phyloP scores from a whole-genome alignment of 2,113 vertebrate genomes.

The Neodontobutis hainanensis region DNA sequence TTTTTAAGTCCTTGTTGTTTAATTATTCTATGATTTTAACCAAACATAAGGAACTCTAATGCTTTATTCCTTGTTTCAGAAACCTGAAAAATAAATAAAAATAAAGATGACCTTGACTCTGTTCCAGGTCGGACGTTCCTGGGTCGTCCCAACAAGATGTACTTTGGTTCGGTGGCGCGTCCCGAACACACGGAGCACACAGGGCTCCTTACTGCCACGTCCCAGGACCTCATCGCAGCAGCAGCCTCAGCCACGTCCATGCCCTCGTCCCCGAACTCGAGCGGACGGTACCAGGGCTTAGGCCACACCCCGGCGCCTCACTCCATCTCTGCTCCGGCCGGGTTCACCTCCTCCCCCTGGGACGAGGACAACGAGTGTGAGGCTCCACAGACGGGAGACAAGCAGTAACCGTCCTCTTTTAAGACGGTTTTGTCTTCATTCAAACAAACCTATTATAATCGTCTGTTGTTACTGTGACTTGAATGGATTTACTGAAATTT shows the following conservation, averaged over 20 bases:
- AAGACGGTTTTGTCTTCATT: background rate
- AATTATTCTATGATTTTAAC: too few relatives aligned
- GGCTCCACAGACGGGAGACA: background rate
- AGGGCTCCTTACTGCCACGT: conserved; percentile 86
- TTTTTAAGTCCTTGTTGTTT: too few relatives aligned
- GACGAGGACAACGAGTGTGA: conserved; percentile 57
- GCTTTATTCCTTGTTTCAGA: background rate
- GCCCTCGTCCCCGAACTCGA: conserved; percentile 83
- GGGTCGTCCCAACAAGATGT: conserved; percentile 89
- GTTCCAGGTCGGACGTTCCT: conserved; percentile 87
- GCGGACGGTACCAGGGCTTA: conserved; percentile 91
- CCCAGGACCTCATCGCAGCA: conserved; percentile 80
- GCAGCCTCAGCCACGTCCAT: conserved; percentile 82
- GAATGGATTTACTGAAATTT: too few relatives aligned
- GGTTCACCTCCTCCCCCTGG: conserved; percentile 66
- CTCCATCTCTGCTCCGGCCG: conserved; percentile 79
- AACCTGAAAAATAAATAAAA: too few relatives aligned
- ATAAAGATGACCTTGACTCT: too few relatives aligned
- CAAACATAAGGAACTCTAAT: background rate
- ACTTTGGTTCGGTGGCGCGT: conserved; percentile 80
- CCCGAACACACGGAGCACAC: conserved; percentile 90
- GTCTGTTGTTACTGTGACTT: too few relatives aligned
- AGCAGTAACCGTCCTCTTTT: conserved; percentile 10
- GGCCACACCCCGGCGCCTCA: conserved; percentile 88
- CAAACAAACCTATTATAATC: too few relatives aligned